Evolutionary conservation across 2,888 invertebrate genomes (phyloP), one percentile per base, ranked within the genome.

Genomic region (Drosophila pseudotakahashii): DNA sequence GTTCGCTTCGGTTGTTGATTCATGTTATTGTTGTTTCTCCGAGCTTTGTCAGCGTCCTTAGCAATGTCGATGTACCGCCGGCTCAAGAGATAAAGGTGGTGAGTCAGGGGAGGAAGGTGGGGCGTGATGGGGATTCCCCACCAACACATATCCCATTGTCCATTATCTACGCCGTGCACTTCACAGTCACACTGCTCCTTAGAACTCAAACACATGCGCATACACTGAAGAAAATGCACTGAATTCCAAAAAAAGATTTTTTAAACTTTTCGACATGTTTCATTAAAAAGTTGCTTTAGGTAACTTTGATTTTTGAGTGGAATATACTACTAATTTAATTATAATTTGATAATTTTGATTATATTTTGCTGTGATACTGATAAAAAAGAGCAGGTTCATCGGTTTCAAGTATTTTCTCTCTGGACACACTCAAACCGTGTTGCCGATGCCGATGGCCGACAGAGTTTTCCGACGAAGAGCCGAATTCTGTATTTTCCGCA

Each of bases 121-220:
- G 19, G 14, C 23, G 37, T 30, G 19, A 10, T 10, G 39, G 41
- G 61, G 30, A 55, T 32, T 14, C 32, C 45, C 54, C 52, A 16
- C 41, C 59, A 41, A 53, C 54, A 37, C 34, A 41, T 23, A 34
- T 57, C 55, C 45, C 58, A 50, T 57, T 62, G 68, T 73, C 52
- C 45, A 47, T 80, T 80, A 86, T 86, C 78, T 86, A 76, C 70
- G 74, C 77, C 77, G 73, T 78, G 63, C 75, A 74, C 73, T 81
- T 86, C 77, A 85, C 83, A 85, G 86, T 82, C 86, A 80, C 82
- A 84, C 77, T 77, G 75, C 50, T 67, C 69, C 50, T 37, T 70
- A 66, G 54, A 30, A 42, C 39, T 19, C 19, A 61, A 50, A 30
- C 50, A 39, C 6, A n/a, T n/a, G 32, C 16, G 36, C 5, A 10